Evolutionary conservation across 2,797 vertebrate genomes (phyloP), one percentile per base, ranked within the genome.

Genomic region (Hemitrygon akajei): DNA sequence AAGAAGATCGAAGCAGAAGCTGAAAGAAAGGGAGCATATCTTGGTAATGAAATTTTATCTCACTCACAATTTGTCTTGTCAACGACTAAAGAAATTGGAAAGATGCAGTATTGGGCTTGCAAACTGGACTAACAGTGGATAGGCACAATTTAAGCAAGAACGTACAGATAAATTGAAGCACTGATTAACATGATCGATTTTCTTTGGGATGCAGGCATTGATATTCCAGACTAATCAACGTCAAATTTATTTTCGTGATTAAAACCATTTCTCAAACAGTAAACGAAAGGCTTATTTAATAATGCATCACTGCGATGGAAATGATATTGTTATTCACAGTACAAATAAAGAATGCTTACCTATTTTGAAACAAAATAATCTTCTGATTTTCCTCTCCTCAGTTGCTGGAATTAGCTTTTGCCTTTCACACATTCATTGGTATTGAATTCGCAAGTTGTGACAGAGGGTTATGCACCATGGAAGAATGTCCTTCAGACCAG

Each of bases 201-300:
- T 63, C 58, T 87, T 63, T 9, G 7, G 84, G 60, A 20, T 66
- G n/a, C 58, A 66, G 30, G 7, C n/a, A 87, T 87, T 66, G 60
- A 66, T 87, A 63, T 87, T 63, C 58, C 84, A 87, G 84, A 34
- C 7, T 30, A 66, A 87, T 66, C 84, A 66, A 10, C 30, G 30
- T 66, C 84, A 87, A 34, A 30, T 66, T 87, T 66, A 66, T 87
- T 87, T 87, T 87, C 58, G 63, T 87, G 58, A 87, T 87, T 87
- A 87, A 56, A 84, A 84, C 81, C 81, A 84, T 87, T 34, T 30
- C 30, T 87, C 84, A 87, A 34, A 66, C 30, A 63, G 16, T 63
- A 87, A 60, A 87, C 34, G 58, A 30, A 63, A n/a, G 27, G 12
- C 11, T 60, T 66, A 27, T 87, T 87, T 87, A 63, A 87, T 66